Conservation (phyloP, 1,140 invertebrate genomes). For the Drosophila seguyi region DNA sequence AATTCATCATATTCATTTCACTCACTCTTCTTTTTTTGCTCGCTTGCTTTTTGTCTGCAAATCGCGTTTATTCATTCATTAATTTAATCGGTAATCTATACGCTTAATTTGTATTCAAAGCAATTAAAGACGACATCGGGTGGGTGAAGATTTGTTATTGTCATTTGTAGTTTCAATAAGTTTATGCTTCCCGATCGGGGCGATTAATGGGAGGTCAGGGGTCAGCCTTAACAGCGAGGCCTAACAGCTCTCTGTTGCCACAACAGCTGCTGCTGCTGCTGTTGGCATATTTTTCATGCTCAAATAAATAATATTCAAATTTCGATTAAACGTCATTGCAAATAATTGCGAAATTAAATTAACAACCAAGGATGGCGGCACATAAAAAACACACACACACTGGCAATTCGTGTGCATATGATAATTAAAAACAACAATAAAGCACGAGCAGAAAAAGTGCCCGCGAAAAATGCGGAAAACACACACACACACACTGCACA, state of each 20-base stretch:
- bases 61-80: conserved; percentile 59
- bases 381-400: conserved; percentile 19
- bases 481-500: not conserved
- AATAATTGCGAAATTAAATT: conserved; percentile 76
- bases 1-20: no score
- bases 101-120: conserved; percentile 72
- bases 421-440: conserved; percentile 69
- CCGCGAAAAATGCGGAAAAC: conserved; percentile 32
- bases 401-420: conserved; percentile 71
- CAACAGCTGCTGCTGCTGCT: conserved; percentile 5
- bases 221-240: conserved; percentile 15
- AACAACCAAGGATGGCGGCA: conserved; percentile 45
- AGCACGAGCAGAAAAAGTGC: conserved; percentile 27
- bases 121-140: conserved; percentile 64
- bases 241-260: not conserved
- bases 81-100: conserved; percentile 70
- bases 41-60: not conserved
- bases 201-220: conserved; percentile 8
- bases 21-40: not conserved
- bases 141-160: not conserved
- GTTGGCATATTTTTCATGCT: conserved; percentile 56
- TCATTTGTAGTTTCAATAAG: conserved; percentile 24
- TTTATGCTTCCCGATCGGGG: conserved; percentile 16
- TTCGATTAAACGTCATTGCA: conserved; percentile 69
- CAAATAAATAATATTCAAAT: conserved; percentile 70